Conservation (phyloP, 2,113 vertebrate genomes). For the Dicaeum eximium region DNA sequence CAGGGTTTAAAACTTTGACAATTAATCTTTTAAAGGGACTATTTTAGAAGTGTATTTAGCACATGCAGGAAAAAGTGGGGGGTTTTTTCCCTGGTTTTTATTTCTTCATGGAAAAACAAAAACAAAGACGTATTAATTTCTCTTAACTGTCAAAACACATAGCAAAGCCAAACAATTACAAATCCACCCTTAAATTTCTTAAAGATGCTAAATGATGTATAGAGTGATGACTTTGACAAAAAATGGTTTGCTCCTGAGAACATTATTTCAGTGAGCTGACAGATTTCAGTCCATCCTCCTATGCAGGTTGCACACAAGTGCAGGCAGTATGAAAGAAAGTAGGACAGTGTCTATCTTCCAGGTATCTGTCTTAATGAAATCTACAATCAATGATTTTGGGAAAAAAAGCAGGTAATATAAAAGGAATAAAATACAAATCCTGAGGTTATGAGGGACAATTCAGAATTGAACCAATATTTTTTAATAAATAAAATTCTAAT, state of each 20-base stretch:
- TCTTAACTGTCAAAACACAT: neutral
- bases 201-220: neutral
- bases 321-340: neutral
- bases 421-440: neutral
- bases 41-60: neutral
- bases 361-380: neutral
- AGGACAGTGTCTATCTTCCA: neutral
- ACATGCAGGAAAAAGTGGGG: neutral
- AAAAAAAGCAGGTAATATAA: fast-evolving
- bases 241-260: neutral
- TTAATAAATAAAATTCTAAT: neutral
- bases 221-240: neutral
- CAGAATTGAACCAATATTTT: neutral
- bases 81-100: neutral
- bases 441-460: neutral
- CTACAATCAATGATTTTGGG: neutral
- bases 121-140: neutral
- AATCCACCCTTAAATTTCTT: neutral
- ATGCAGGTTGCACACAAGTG: neutral
- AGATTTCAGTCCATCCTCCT: neutral
- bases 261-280: neutral
- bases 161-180: neutral
- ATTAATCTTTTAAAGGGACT: neutral
- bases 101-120: neutral
- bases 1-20: neutral